Evolutionary conservation across 2,797 vertebrate species (phyloP).

Genomic region (Leucoraja ocellata): DNA sequence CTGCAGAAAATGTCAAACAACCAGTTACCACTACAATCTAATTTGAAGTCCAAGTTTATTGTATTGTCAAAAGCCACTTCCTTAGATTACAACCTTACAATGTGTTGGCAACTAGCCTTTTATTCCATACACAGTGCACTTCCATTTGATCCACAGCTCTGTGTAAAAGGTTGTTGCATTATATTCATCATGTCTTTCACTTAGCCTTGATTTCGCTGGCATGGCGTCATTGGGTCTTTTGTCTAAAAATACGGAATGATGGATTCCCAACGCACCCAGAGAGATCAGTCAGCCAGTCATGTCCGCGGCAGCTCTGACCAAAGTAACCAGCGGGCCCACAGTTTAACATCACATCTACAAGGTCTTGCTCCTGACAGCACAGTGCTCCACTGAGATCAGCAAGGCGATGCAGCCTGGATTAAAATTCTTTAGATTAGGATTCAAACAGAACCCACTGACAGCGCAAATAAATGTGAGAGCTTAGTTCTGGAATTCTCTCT

Average conservation of each 20-base stretch:
- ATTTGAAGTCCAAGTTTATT: neutral
- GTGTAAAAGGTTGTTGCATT: neutral
- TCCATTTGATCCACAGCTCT: neutral
- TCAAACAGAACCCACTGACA: too few species aligned
- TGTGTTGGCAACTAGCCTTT: neutral
- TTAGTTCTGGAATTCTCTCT: too few species aligned
- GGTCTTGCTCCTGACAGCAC: too few species aligned
- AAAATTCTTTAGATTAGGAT: too few species aligned
- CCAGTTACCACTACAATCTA: neutral
- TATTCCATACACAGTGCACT: neutral
- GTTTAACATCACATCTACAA: too few species aligned
- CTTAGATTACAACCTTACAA: neutral
- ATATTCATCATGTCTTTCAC: neutral
- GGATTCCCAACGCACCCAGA: neutral
- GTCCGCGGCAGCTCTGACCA: too few species aligned
- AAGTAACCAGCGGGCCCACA: too few species aligned
- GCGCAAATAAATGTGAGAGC: too few species aligned
- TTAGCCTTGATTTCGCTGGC: neutral
- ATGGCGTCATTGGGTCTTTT: neutral
- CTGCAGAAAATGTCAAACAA: neutral
- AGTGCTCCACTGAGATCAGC: too few species aligned
- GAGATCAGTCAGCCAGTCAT: neutral
- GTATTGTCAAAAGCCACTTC: neutral
- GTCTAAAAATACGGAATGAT: neutral
- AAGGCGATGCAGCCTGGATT: too few species aligned